A percentile compares a stretch with the other conserved stretches of the same genome.
Evolutionary conservation across 2,113 vertebrate species (phyloP).

Genomic region (Rhinolophus ferrumequinum): DNA sequence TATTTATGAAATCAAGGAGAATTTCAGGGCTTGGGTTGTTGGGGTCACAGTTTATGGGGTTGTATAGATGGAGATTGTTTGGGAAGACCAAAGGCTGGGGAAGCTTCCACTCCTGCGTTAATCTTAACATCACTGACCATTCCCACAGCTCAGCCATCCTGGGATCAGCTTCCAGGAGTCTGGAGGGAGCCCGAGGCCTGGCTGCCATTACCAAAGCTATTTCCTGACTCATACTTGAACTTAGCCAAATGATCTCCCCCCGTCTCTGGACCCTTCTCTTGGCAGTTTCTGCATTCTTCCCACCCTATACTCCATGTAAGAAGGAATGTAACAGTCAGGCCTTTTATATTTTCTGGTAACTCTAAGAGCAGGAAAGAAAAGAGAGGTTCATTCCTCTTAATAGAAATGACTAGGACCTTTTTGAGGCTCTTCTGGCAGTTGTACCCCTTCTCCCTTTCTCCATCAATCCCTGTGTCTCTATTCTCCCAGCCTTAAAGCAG

Average conservation of each 20-base stretch:
- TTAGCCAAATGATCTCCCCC: not conserved
- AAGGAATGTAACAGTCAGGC: not conserved
- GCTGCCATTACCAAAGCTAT: not conserved
- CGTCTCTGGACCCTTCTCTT: not conserved
- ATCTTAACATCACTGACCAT: not conserved
- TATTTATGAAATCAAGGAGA: not conserved
- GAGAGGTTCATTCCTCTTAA: not conserved
- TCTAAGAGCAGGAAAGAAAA: not conserved
- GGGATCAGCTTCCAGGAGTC: not conserved
- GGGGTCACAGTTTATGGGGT: not conserved
- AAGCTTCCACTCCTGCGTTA: not conserved
- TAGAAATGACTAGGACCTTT: not conserved
- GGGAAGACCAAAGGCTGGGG: not conserved
- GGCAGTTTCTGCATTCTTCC: constrained; percentile 5
- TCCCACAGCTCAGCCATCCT: not conserved
- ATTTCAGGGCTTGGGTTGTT: not conserved
- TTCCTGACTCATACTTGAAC: constrained; percentile 37
- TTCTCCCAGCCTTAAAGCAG: not conserved
- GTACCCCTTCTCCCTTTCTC: not conserved
- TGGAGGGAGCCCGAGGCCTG: not conserved
- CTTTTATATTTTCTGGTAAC: not conserved
- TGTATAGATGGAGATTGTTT: not conserved
- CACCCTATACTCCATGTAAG: not conserved
- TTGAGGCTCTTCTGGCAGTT: not conserved
- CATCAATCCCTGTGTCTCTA: not conserved